Evolutionary conservation across 2,113 vertebrate species (phyloP).

Genomic region (Probosciger aterrimus): DNA sequence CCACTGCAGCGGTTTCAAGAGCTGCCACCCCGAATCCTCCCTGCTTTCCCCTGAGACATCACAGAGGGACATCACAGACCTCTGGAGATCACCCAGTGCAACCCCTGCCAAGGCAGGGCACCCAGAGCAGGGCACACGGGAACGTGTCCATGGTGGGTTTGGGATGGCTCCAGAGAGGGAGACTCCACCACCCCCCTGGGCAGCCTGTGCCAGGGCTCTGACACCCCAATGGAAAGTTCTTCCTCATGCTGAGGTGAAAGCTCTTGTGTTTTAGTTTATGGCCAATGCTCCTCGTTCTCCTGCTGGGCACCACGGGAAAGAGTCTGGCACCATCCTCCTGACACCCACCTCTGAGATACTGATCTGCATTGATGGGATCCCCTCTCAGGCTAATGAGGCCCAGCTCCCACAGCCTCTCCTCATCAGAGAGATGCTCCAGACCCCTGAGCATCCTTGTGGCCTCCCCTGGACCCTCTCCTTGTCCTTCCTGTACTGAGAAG

Average conservation of each 20-base stretch:
- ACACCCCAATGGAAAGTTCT: not conserved
- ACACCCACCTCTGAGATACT: too few relatives aligned
- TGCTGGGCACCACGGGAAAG: too few relatives aligned
- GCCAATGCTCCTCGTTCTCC: not conserved
- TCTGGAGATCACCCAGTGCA: not conserved
- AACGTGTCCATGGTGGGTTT: not conserved
- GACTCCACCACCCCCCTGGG: not conserved
- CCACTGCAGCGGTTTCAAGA: not conserved
- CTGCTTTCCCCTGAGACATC: not conserved
- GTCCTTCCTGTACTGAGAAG: not conserved
- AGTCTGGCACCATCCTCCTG: not conserved
- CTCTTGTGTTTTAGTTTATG: not conserved
- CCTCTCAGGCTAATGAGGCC: too few relatives aligned
- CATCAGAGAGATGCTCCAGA: not conserved
- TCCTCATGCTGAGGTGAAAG: not conserved
- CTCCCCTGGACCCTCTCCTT: not conserved
- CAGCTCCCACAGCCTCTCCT: not conserved
- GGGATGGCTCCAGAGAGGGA: not conserved
- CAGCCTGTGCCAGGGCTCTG: too few relatives aligned
- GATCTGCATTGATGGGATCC: too few relatives aligned
- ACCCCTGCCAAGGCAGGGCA: not conserved
- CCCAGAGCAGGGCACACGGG: too few relatives aligned
- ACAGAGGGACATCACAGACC: not conserved
- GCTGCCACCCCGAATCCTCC: not conserved
- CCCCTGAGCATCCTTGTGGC: not conserved